Percentiles rank a stretch among this genome's conserved stretches.
phyloP scores from a whole-genome alignment of 30 jellyfish, hydroid and myxozoan species.

The Aurelia sp. region DNA sequence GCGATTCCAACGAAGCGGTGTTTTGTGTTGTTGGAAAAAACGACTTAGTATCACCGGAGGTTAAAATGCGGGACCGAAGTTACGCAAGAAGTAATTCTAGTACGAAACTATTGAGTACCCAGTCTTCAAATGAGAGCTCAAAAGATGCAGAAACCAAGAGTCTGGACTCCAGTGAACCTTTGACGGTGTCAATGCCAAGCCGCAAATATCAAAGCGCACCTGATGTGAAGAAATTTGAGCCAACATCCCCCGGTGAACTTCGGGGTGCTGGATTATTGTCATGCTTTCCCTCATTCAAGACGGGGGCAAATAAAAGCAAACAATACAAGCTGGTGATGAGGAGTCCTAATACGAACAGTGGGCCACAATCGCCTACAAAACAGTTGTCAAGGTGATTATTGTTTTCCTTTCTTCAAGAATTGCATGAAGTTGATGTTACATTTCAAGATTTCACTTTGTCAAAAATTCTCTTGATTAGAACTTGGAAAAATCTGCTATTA shows the following conservation, averaged over 20 bases:
- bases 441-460: too few relatives aligned
- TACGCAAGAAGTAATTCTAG: slow-evolving; percentile 3
- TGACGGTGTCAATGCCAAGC: slow-evolving; percentile 19
- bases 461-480: too few relatives aligned
- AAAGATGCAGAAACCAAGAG: slow-evolving; percentile 14
- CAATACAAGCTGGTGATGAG: slow-evolving; percentile 77
- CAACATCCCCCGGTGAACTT: slow-evolving; percentile 65
- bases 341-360: slow-evolving; percentile 41
- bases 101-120: neutral
- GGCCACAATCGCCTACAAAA: neutral
- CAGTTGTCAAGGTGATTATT: slow-evolving; percentile 31
- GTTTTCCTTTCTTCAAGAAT: neutral
- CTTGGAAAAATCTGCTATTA: too few relatives aligned
- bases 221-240: slow-evolving; percentile 33
- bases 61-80: slow-evolving; percentile 6
- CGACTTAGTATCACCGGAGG: slow-evolving; percentile 33
- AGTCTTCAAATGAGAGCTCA: neutral
- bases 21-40: slow-evolving; percentile 66
- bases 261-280: slow-evolving; percentile 70
- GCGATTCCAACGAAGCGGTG: slow-evolving; percentile 23
- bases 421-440: neutral
- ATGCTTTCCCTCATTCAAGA: slow-evolving; percentile 92
- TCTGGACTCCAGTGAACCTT: slow-evolving; percentile 3
- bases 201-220: slow-evolving; percentile 43
- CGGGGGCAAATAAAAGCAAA: slow-evolving; percentile 80